Evolutionary conservation across 2,797 vertebrate species (phyloP), one percentile per base, ranked within the genome.

Genomic region (Enteromius thamalakanensis): DNA sequence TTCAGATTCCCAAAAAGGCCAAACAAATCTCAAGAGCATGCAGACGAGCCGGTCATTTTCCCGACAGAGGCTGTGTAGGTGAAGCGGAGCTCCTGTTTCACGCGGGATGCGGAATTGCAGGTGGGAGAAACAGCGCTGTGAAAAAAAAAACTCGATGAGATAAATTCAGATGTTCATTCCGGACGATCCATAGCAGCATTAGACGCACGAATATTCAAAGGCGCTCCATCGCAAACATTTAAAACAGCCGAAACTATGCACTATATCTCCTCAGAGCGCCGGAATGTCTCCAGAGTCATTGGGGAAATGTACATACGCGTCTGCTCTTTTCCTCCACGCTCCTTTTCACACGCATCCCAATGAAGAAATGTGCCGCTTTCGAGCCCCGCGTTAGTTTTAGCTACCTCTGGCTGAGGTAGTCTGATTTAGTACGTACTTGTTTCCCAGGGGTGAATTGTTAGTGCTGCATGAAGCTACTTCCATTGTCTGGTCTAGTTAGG

Each of bases 401-500:
- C 90, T 84, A 86, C 91, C 92, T 90, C 86, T 86, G 84, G 87
- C 86, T 81, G 89, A 90, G 91, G 91, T 92, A 85, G 88, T 91
- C 80, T 88, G 84, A 79, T 88, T 86, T 80, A 84, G 86, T 88
- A 86, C 88, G 91, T 77, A 86, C 82, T 90, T 89, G 87, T 89
- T 87, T 94, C 94, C 93, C 92, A 91, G 85, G 93, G 93, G 93
- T 92, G 95, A 95, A 94, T 92, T 94, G 94, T 92, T 92, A 93
- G 91, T 91, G 92, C 93, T 93, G 95, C 93, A 90, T 91, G 91
- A 92, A 94, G 93, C 94, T 93, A 92, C 94, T 96, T 96, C 97
- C 97, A 98, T 98, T 89, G 96, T 97, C 96, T 90, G 90, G 87
- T 93, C 91, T 91, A 94, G 85, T 93, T 87, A 90, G 88, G 89